Evolutionary conservation across 1,140 invertebrate genomes (phyloP).

Genomic region (Paraescarpia echinospica): DNA sequence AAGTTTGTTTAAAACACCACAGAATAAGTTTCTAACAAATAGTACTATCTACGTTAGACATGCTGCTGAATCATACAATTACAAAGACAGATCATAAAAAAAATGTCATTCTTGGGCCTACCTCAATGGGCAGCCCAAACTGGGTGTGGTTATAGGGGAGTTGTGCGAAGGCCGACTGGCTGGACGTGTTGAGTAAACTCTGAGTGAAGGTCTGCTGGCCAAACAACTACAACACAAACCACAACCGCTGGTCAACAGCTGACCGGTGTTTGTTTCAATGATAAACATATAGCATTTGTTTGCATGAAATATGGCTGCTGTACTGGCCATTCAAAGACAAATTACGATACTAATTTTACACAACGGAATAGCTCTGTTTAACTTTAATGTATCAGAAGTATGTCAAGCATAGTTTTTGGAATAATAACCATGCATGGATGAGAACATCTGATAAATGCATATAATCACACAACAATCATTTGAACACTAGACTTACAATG

Average conservation of each 20-base stretch:
- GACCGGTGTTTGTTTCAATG: not conserved
- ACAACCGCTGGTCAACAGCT: not conserved
- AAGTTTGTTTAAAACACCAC: not conserved
- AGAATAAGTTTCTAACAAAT: not conserved
- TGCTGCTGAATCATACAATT: too few species aligned
- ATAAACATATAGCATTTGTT: not conserved
- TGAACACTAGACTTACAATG: too few species aligned
- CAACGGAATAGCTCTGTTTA: too few species aligned
- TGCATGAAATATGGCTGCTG: not conserved
- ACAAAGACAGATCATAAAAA: not conserved
- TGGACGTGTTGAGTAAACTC: slow-evolving; percentile 40
- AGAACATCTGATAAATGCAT: too few species aligned
- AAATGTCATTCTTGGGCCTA: not conserved
- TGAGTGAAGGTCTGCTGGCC: slow-evolving; percentile 40
- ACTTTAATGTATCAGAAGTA: too few species aligned
- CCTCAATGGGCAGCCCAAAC: slow-evolving; percentile 12
- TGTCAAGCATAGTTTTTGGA: not conserved
- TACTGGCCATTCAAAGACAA: too few species aligned
- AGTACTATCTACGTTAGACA: too few species aligned
- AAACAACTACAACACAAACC: not conserved
- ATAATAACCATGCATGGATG: not conserved
- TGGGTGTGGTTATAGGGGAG: slow-evolving; percentile 27
- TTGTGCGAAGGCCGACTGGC: slow-evolving; percentile 44
- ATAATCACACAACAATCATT: not conserved
- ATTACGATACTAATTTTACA: too few species aligned